Evolutionary conservation across 2,888 invertebrate species (phyloP).

Genomic region (Ypsolopha scabrella): DNA sequence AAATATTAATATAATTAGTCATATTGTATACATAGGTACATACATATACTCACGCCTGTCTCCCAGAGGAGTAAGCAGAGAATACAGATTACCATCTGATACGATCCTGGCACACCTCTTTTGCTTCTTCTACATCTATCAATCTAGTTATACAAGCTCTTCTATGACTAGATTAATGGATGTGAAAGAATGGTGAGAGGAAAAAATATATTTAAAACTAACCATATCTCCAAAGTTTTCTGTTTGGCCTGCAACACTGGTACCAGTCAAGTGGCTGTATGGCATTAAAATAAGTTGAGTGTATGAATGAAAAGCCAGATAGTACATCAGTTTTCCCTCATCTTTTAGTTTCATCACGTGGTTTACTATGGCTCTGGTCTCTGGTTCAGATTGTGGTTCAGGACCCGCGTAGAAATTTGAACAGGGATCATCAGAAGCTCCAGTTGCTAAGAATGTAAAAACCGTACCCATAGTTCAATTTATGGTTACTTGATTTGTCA

Average conservation of each 20-base stretch:
- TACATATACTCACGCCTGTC: too few species aligned
- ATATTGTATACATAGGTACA: too few species aligned
- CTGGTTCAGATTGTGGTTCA: conserved; percentile 64
- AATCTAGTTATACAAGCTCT: too few species aligned
- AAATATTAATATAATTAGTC: too few species aligned
- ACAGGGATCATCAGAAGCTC: conserved; percentile 56
- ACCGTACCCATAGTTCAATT: neutral
- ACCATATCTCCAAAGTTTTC: conserved; percentile 52
- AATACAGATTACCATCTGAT: too few species aligned
- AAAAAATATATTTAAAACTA: conserved; percentile 10
- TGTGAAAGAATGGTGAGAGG: too few species aligned
- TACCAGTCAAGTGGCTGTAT: conserved; percentile 41
- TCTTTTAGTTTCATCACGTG: conserved; percentile 31
- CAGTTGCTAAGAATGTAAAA: conserved; percentile 25
- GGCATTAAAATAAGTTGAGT: conserved; percentile 66
- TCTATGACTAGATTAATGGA: too few species aligned
- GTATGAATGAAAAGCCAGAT: conserved; percentile 69
- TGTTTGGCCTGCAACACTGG: conserved; percentile 18
- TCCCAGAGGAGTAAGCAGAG: too few species aligned
- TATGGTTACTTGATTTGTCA: neutral
- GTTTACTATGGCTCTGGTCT: conserved; percentile 45
- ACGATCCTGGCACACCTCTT: too few species aligned
- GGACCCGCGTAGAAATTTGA: conserved; percentile 64
- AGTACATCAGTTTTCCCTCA: conserved; percentile 43
- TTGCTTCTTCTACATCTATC: too few species aligned